Percentiles rank a stretch among this genome's conserved stretches.
Conservation (phyloP, 2,113 vertebrate genomes). For the Mustela nigripes region DNA sequence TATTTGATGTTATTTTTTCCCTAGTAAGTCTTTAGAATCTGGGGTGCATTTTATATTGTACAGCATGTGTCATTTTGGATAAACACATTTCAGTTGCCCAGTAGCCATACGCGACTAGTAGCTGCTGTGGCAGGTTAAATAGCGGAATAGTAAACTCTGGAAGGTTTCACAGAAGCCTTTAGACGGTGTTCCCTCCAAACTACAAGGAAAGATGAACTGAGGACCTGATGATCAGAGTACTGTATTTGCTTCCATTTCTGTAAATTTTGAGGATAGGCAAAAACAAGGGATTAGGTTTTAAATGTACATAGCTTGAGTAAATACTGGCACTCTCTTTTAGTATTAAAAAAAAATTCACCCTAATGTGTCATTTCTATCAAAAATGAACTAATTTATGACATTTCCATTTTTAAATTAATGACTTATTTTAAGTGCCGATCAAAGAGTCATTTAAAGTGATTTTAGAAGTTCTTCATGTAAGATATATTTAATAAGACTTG, state of each 20-base stretch:
- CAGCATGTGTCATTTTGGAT: background rate
- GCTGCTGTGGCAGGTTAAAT: background rate
- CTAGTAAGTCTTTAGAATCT: background rate
- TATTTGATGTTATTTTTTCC: background rate
- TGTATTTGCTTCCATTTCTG: background rate
- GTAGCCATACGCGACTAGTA: background rate
- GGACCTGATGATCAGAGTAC: background rate
- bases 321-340: background rate
- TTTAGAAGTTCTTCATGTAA: background rate
- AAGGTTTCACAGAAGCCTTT: background rate
- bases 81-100: background rate
- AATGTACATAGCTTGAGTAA: background rate
- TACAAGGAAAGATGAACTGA: background rate
- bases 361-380: background rate
- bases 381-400: background rate
- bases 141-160: background rate
- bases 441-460: constrained; percentile 1
- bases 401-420: constrained; percentile 35
- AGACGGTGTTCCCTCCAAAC: background rate
- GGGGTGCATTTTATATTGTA: background rate
- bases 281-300: background rate
- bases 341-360: background rate
- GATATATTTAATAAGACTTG: background rate
- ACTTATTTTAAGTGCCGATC: background rate
- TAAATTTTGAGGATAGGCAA: background rate